These are phyloP conservation scores for Pteronotus mesoamericanus DNA, from an alignment of 2,797 vertebrate species.

Conservation along the genomic window DNA sequence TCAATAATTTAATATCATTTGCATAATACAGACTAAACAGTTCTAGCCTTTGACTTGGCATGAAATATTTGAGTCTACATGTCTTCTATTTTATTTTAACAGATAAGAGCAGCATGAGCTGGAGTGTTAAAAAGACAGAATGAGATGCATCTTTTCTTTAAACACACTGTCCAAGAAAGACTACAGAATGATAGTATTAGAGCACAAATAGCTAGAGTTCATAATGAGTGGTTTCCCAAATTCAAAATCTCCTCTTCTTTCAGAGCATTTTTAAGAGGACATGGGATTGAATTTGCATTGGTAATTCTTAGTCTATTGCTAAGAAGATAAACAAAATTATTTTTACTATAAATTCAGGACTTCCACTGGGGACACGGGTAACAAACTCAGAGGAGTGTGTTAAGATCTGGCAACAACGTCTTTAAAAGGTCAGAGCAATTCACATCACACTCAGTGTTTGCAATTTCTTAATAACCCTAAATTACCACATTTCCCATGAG, in stretches of 20 bases:
- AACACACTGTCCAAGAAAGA: not conserved
- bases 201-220: not conserved
- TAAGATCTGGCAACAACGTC: not conserved
- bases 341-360: not conserved
- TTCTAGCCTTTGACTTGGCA: not conserved
- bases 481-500: not conserved
- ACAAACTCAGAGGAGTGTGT: not conserved
- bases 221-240: not conserved
- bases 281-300: not conserved
- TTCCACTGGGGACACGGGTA: not conserved
- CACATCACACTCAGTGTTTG: not conserved
- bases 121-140: not conserved
- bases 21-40: not conserved
- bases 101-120: not conserved
- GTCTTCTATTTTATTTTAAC: not conserved
- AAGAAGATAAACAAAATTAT: not conserved
- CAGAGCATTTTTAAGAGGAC: not conserved
- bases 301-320: not conserved
- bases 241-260: not conserved
- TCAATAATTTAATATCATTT: constrained; percentile 15
- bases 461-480: not conserved
- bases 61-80: not conserved
- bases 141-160: not conserved
- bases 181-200: not conserved
- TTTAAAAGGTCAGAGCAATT: not conserved